phyloP scores from a whole-genome alignment of 2,797 vertebrate genomes.

The Pristis pectinata region DNA sequence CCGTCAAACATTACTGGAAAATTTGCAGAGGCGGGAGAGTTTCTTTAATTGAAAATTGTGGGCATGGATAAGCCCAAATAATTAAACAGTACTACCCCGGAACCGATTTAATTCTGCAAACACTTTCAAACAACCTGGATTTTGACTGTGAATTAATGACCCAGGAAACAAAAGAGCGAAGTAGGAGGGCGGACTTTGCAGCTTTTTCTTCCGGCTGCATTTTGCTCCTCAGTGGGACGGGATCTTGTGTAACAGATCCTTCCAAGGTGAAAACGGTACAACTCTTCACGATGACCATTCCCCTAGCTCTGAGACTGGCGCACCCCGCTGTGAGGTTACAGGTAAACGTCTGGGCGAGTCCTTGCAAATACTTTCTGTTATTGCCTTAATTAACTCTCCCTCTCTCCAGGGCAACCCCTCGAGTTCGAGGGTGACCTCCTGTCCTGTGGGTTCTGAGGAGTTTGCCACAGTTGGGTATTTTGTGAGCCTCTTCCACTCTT shows the following conservation, averaged over 20 bases:
- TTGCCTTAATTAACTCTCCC: not conserved
- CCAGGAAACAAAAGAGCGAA: conserved; percentile 3
- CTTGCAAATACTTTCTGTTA: not conserved
- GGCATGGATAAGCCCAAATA: not conserved
- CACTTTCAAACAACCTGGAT: too few relatives aligned
- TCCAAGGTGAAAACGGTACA: too few relatives aligned
- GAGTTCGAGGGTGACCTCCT: too few relatives aligned
- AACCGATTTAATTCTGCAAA: not conserved
- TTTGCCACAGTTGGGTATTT: too few relatives aligned
- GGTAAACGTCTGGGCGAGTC: not conserved
- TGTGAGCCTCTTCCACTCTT: too few relatives aligned
- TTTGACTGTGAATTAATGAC: not conserved
- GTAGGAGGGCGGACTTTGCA: not conserved
- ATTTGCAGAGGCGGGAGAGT: too few relatives aligned
- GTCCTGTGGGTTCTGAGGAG: too few relatives aligned
- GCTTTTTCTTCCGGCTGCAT: not conserved
- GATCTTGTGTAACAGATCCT: not conserved
- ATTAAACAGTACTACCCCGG: not conserved
- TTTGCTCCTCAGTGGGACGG: too few relatives aligned
- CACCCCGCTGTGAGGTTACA: not conserved
- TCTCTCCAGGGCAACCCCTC: too few relatives aligned
- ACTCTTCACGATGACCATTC: not conserved
- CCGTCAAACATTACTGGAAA: too few relatives aligned
- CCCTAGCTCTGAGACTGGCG: too few relatives aligned
- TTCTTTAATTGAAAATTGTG: too few relatives aligned